phyloP scores from a whole-genome alignment of 1,140 invertebrate genomes.

The Trichonephila clavipes region DNA sequence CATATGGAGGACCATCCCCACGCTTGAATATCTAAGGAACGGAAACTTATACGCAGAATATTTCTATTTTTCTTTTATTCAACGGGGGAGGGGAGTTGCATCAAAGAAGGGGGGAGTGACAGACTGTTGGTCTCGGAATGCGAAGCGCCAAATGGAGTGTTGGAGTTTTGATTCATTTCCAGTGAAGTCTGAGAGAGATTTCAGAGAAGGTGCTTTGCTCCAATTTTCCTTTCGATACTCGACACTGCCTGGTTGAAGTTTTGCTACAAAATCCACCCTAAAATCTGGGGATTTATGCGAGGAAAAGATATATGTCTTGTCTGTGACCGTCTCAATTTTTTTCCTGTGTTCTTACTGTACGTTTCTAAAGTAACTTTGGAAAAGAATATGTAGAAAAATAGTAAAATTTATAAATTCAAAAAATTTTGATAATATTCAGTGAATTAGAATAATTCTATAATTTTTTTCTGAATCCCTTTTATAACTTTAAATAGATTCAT shows the following conservation, averaged over 20 bases:
- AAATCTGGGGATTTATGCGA: neutral
- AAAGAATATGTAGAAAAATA: too few species aligned
- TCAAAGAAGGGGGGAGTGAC: neutral
- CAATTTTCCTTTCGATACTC: neutral
- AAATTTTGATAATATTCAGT: too few species aligned
- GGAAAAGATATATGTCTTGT: neutral
- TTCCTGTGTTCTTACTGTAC: neutral
- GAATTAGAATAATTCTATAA: too few species aligned
- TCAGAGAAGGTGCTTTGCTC: neutral
- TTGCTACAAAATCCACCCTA: neutral
- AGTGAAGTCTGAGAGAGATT: neutral
- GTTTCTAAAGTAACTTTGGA: too few species aligned
- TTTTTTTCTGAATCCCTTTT: too few species aligned
- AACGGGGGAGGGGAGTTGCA: neutral
- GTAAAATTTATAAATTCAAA: too few species aligned
- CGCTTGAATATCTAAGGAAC: neutral
- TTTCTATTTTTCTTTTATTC: neutral
- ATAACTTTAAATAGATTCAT: too few species aligned
- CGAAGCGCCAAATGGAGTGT: neutral
- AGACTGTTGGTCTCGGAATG: neutral
- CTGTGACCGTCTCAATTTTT: neutral
- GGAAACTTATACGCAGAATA: neutral
- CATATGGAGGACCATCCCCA: neutral
- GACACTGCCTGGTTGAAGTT: neutral
- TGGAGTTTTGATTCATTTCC: slow-evolving; percentile 30